Evolutionary conservation across 2,797 vertebrate genomes (phyloP), one percentile per base, ranked within the genome.

Genomic region (Dromococcyx pavoninus): DNA sequence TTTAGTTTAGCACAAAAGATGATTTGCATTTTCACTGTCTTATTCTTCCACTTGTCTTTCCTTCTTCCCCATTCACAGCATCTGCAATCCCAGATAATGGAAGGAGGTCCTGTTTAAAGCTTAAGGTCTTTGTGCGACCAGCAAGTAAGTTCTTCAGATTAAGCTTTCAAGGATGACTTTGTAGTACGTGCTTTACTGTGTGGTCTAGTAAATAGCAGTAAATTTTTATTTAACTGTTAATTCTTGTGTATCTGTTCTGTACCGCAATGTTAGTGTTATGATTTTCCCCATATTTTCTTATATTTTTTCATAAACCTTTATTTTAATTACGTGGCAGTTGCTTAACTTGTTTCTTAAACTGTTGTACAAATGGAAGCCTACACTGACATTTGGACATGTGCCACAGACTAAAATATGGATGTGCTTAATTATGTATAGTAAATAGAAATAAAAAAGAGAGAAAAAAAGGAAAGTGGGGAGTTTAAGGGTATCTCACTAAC

Each of bases 111-210:
- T 99, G 99, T 97, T 98, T 99, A 98, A 99, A 99, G 98, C 99
- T 99, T 93, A 99, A 99, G 97, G 99, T 99, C 97, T 99, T 99
- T 95, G 99, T 99, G 96, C 98, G 99, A 97, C 99, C 99, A 97
- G 98, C 99, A 98, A 99, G 99, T 99, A 98, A 99, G 99, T 99
- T 94, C 95, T 67, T 69, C 91, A 95, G 32, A 85, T 89, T 94
- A 88, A 91, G 88, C 86, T 96, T 95, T 94, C 5, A 10, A 96
- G 93, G 95, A 94, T 91, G 90, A 85, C 96, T 96, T 95, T 95
- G 74, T 89, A 62, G 95, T 27, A 77, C 97, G 98, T 98, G 96
- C 93, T 95, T 97, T 94, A 97, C 79, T 71, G 65, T 97, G 94
- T 97, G 94, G 88, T 98, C 96, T 97, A 97, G 95, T 97, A 97